These are phyloP conservation scores for Drosophila stalkeri DNA, from an alignment of 2,888 invertebrate genomes.

Conservation along the genomic window DNA sequence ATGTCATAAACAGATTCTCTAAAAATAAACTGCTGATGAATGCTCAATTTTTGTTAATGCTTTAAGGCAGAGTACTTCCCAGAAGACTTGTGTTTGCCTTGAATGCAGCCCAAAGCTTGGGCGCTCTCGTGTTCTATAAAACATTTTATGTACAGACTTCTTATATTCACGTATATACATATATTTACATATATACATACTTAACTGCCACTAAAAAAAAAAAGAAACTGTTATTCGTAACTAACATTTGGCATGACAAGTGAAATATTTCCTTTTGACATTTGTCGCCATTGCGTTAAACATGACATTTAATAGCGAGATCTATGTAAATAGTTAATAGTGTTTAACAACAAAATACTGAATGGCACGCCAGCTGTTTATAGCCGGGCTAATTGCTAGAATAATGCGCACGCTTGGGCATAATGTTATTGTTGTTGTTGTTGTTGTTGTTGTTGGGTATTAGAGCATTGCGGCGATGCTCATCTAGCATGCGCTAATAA, in stretches of 20 bases:
- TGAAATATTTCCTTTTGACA: conserved; percentile 1
- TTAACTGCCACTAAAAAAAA: neutral
- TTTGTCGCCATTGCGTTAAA: conserved; percentile 21
- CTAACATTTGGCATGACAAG: conserved; percentile 19
- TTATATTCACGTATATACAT: neutral
- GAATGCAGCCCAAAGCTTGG: neutral
- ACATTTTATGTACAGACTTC: neutral
- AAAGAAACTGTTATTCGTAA: conserved; percentile 8
- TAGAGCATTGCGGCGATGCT: conserved; percentile 68
- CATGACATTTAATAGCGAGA: conserved; percentile 24
- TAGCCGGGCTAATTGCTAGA: conserved; percentile 52
- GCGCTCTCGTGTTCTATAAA: neutral
- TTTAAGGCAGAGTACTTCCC: no score
- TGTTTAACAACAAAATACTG: conserved; percentile 31
- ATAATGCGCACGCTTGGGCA: conserved; percentile 31
- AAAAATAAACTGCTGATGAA: neutral
- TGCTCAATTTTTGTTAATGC: no score
- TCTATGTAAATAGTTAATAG: conserved; percentile 6
- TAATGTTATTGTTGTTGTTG: conserved; percentile 15
- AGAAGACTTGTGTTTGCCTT: neutral
- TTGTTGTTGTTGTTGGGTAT: conserved; percentile 40
- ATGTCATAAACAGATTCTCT: neutral
- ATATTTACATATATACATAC: neutral
- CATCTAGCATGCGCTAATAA: conserved; percentile 79
- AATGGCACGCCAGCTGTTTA: conserved; percentile 45